Evolutionary conservation across 92 coral and sea anemone species (phyloP).

Genomic region (Zoanthus sansibaricus): DNA sequence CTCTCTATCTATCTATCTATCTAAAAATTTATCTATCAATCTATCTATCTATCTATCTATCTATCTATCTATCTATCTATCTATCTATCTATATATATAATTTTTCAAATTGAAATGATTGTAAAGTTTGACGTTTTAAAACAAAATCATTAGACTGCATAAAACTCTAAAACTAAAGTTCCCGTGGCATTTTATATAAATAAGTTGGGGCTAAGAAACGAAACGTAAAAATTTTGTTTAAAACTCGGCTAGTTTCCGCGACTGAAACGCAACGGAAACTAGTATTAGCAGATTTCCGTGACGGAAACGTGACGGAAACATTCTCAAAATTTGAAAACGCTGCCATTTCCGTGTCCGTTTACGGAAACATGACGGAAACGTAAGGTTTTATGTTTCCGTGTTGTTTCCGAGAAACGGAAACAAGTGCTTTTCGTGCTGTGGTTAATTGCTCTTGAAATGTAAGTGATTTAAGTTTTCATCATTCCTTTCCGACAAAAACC

Average conservation of each 20-base stretch:
- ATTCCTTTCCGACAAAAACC: too few relatives aligned
- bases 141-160: background rate
- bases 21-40: too few relatives aligned
- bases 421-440: background rate
- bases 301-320: slow-evolving; percentile 16
- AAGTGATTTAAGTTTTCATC: too few relatives aligned
- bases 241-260: background rate
- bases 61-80: too few relatives aligned
- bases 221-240: background rate
- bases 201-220: background rate
- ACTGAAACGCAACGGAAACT: slow-evolving; percentile 13
- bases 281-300: background rate
- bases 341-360: background rate
- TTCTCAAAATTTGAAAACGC: background rate
- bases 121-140: background rate
- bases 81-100: background rate
- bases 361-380: slow-evolving; percentile 26
- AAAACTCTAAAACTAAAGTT: background rate
- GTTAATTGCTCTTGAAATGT: too few relatives aligned
- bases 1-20: too few relatives aligned
- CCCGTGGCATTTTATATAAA: background rate
- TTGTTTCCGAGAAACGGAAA: background rate
- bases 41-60: too few relatives aligned
- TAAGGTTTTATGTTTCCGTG: background rate
- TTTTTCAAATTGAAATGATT: background rate